A percentile compares a stretch with the other conserved stretches of the same genome.
These are phyloP conservation scores for Gopherus evgoodei DNA, from an alignment of 2,113 vertebrate genomes.

Conservation along the genomic window DNA sequence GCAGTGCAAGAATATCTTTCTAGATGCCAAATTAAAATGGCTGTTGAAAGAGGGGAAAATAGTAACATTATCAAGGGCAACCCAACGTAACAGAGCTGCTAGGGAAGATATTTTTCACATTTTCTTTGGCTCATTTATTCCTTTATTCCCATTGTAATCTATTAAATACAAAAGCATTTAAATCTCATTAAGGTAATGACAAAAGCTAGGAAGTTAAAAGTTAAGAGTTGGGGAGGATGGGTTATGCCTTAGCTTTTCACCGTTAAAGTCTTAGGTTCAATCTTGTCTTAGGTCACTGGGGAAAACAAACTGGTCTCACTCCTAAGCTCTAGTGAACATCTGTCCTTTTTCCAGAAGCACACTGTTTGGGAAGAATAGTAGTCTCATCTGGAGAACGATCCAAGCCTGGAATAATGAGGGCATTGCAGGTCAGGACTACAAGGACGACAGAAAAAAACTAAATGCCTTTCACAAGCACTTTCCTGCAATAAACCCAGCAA, in stretches of 20 bases:
- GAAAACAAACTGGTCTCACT: rapidly evolving
- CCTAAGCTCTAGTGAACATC: not conserved
- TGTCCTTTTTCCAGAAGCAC: rapidly evolving
- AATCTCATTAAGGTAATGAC: rapidly evolving
- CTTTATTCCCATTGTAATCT: not conserved
- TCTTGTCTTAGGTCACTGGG: not conserved
- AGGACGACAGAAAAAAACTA: not conserved
- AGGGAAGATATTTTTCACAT: not conserved
- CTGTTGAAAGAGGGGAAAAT: not conserved
- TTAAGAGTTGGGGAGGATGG: not conserved
- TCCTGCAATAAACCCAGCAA: not conserved
- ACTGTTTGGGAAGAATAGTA: rapidly evolving
- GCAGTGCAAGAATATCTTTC: not conserved
- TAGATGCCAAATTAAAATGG: not conserved
- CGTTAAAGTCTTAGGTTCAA: not conserved
- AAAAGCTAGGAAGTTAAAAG: not conserved
- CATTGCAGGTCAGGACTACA: not conserved
- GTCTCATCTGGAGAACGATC: not conserved
- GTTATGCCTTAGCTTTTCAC: not conserved
- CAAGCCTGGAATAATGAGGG: not conserved
- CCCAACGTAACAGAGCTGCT: not conserved
- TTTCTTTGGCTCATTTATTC: not conserved
- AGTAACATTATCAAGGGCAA: not conserved
- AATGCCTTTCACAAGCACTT: not conserved
- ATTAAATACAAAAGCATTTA: not conserved